These are phyloP conservation scores for Napeogenes sylphis DNA, from an alignment of 2,888 invertebrate genomes.

Conservation along the genomic window DNA sequence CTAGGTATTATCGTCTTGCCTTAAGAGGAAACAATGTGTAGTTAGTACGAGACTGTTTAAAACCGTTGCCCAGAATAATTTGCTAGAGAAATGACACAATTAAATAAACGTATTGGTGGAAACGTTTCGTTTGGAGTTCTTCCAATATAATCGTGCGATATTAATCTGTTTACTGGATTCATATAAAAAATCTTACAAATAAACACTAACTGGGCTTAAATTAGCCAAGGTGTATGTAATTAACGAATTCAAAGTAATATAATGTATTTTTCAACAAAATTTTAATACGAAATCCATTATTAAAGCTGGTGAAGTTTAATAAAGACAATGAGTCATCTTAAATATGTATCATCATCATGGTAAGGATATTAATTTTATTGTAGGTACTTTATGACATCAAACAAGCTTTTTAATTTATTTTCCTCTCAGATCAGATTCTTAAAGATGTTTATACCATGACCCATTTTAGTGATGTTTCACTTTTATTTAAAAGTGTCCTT, in stretches of 20 bases:
- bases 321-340: background rate
- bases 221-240: too few relatives aligned
- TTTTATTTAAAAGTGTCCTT: background rate
- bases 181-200: slow-evolving; percentile 43
- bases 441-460: slow-evolving; percentile 1
- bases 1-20: too few relatives aligned
- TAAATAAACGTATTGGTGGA: slow-evolving; percentile 61
- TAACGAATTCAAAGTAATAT: too few relatives aligned
- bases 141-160: slow-evolving; percentile 64
- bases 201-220: background rate
- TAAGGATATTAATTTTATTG: background rate
- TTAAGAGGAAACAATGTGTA: background rate
- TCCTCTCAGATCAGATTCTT: background rate
- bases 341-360: background rate
- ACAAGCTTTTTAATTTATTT: too few relatives aligned
- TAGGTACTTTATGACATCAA: background rate
- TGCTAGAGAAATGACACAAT: slow-evolving; percentile 65
- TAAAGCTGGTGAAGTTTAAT: background rate
- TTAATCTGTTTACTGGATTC: slow-evolving; percentile 67
- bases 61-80: slow-evolving; percentile 55
- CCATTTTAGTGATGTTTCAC: background rate
- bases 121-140: slow-evolving; percentile 67
- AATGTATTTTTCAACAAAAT: too few relatives aligned
- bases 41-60: slow-evolving; percentile 41
- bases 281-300: too few relatives aligned